Evolutionary conservation across 2,888 invertebrate species (phyloP).

Genomic region (Bruchidius siliquastri): DNA sequence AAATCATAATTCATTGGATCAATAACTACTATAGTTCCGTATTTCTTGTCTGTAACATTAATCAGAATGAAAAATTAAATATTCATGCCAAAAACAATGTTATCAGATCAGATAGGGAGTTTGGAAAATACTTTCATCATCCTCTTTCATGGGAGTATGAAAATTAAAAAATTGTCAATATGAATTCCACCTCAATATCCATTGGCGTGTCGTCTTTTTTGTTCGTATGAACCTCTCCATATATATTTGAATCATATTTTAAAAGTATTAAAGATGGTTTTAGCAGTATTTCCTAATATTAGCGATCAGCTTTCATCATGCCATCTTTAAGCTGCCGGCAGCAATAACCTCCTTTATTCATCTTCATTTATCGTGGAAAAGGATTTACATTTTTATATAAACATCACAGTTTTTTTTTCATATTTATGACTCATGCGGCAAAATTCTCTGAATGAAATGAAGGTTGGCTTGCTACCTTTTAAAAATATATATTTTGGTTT

Average conservation of each 20-base stretch:
- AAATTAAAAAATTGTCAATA: no score
- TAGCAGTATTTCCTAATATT: neutral
- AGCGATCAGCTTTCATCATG: neutral
- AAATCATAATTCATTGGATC: no score
- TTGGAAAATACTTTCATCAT: no score
- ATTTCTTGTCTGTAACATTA: no score
- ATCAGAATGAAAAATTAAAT: no score
- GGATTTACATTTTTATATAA: neutral
- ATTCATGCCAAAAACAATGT: no score
- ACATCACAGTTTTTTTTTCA: neutral
- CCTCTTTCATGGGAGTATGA: no score
- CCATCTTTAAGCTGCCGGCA: neutral
- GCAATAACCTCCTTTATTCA: neutral
- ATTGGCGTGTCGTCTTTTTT: neutral
- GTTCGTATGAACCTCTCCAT: neutral
- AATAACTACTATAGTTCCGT: no score
- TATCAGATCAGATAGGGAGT: no score
- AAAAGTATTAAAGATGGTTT: neutral
- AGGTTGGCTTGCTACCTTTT: neutral
- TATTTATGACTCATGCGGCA: neutral
- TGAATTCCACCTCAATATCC: no score
- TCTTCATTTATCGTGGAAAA: neutral
- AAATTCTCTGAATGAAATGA: neutral
- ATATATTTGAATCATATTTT: neutral
- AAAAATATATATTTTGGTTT: neutral